These are phyloP conservation scores for Morinoia aosen DNA, from an alignment of 2,888 invertebrate species.

Conservation along the genomic window DNA sequence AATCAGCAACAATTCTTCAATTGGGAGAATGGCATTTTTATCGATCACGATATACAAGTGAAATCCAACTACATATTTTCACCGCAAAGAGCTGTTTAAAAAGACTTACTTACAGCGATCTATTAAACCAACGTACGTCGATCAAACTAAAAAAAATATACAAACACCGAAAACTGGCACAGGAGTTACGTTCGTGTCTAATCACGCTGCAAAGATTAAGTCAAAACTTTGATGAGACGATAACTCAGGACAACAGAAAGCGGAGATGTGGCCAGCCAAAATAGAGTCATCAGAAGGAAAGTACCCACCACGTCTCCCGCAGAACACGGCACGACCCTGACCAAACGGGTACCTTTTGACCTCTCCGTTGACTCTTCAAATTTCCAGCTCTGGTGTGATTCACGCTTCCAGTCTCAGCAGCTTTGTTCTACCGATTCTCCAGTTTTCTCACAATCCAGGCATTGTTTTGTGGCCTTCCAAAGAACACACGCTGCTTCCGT, in stretches of 20 bases:
- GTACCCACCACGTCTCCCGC: background rate
- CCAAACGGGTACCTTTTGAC: background rate
- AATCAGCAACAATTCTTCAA: background rate
- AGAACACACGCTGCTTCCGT: background rate
- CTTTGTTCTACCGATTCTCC: background rate
- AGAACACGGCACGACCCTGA: background rate
- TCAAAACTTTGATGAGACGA: background rate
- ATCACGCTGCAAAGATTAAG: background rate
- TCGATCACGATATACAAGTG: background rate
- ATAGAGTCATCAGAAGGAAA: background rate
- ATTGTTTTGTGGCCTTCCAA: background rate
- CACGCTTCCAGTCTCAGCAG: background rate
- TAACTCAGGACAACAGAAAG: slow-evolving; percentile 9
- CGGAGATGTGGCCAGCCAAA: background rate
- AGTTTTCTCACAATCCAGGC: slow-evolving; percentile 1
- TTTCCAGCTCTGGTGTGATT: background rate
- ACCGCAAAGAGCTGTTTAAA: background rate
- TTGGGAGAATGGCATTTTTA: background rate
- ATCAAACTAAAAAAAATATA: no score
- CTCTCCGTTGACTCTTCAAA: slow-evolving; percentile 20
- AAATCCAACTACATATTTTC: background rate
- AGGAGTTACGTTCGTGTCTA: background rate
- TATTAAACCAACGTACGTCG: no score
- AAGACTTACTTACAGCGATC: background rate
- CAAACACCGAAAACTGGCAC: background rate